phyloP scores from a whole-genome alignment of 1,140 invertebrate species.

The Oryzaephilus surinamensis region DNA sequence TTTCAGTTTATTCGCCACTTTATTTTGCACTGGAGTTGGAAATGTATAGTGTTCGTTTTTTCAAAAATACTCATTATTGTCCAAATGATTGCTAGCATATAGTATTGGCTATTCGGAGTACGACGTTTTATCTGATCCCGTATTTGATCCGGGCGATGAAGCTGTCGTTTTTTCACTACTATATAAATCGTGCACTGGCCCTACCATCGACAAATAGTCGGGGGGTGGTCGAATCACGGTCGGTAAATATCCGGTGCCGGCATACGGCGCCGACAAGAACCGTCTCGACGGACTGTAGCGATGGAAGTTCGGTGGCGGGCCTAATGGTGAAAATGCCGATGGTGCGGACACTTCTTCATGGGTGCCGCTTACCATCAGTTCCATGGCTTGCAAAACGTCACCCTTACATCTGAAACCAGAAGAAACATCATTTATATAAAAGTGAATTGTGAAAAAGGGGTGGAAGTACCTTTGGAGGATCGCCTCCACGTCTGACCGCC shows the following conservation, averaged over 20 bases:
- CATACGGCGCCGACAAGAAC: slow-evolving; percentile 67
- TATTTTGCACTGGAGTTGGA: background rate
- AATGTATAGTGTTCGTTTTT: slow-evolving; percentile 2
- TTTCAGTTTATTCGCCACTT: slow-evolving; percentile 1
- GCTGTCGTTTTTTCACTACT: slow-evolving; percentile 36
- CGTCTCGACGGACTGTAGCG: slow-evolving; percentile 48
- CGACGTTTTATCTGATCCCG: slow-evolving; percentile 37
- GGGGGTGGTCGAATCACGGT: slow-evolving; percentile 57
- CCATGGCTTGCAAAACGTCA: slow-evolving; percentile 83
- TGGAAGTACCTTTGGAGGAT: slow-evolving; percentile 54
- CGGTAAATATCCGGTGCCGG: slow-evolving; percentile 67
- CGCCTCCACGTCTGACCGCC: slow-evolving; percentile 71
- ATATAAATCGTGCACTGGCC: slow-evolving; percentile 33
- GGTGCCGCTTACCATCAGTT: slow-evolving; percentile 65
- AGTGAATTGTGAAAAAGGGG: background rate
- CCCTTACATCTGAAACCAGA: slow-evolving; percentile 45
- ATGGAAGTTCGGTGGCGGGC: slow-evolving; percentile 46
- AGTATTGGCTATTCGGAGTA: slow-evolving; percentile 37
- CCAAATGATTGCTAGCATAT: too few relatives aligned
- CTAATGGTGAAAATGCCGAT: slow-evolving; percentile 65
- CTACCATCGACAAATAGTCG: slow-evolving; percentile 30
- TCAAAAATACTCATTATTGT: too few relatives aligned
- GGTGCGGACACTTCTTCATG: slow-evolving; percentile 36
- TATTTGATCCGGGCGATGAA: slow-evolving; percentile 38
- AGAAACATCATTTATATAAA: background rate